phyloP scores from a whole-genome alignment of 2,888 invertebrate species.

The Diplazon laetatorius region DNA sequence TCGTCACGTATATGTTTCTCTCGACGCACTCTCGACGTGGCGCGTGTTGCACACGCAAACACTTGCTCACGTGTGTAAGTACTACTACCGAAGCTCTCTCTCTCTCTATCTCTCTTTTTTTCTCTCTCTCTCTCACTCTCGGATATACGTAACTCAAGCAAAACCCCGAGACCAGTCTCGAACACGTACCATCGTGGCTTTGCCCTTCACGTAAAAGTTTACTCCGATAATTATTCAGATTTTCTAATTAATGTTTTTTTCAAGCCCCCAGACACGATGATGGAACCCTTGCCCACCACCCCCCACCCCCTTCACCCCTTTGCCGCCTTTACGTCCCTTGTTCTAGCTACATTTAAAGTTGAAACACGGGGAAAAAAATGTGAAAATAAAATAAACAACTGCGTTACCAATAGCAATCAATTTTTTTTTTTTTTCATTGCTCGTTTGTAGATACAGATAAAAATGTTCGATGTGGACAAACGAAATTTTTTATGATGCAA shows the following conservation, averaged over 20 bases:
- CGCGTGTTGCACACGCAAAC: constrained; percentile 58
- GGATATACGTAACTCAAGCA: constrained; percentile 9
- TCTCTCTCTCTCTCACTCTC: constrained; percentile 8
- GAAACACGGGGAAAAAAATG: background rate
- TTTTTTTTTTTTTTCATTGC: background rate
- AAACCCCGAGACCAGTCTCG: constrained; percentile 38
- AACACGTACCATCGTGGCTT: constrained; percentile 38
- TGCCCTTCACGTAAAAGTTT: constrained; percentile 76
- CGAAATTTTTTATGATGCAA: too few relatives aligned
- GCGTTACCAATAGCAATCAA: background rate
- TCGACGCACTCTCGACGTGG: constrained; percentile 45
- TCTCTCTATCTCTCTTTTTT: background rate
- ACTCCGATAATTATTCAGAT: constrained; percentile 81
- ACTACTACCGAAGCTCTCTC: too few relatives aligned
- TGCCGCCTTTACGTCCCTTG: constrained; percentile 64
- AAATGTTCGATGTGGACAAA: background rate
- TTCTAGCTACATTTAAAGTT: constrained; percentile 17
- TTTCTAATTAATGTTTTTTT: constrained; percentile 81
- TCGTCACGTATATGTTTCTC: constrained; percentile 39
- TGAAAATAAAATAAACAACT: background rate
- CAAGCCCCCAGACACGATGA: constrained; percentile 74
- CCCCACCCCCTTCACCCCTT: too few relatives aligned
- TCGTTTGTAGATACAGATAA: background rate
- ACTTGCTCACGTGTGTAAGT: constrained; percentile 55
- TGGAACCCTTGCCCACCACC: constrained; percentile 72